phyloP scores from a whole-genome alignment of 2,113 vertebrate genomes.

The Edolisoma coerulescens region DNA sequence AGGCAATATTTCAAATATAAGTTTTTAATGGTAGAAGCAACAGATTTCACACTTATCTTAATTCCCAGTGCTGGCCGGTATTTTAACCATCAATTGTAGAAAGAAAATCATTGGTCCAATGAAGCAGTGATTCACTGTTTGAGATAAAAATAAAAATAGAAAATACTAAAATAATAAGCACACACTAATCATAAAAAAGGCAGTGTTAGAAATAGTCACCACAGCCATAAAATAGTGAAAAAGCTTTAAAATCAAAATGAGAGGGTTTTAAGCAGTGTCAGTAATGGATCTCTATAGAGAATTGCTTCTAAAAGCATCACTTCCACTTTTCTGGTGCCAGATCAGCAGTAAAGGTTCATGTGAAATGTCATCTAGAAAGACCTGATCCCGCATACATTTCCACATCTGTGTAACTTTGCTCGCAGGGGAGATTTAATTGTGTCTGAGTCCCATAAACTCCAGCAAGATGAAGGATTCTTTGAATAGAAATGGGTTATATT shows the following conservation, averaged over 20 bases:
- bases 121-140: not conserved
- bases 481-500: slow-evolving; percentile 19
- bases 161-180: slow-evolving; percentile 6
- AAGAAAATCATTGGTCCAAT: not conserved
- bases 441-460: not conserved
- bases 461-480: not conserved
- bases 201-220: slow-evolving; percentile 24
- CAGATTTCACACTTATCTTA: not conserved
- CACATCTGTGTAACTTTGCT: slow-evolving; percentile 12
- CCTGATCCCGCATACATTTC: slow-evolving; percentile 38
- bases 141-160: slow-evolving; percentile 25
- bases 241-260: slow-evolving; percentile 36
- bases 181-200: not conserved
- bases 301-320: slow-evolving; percentile 54
- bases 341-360: slow-evolving; percentile 31
- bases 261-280: slow-evolving; percentile 17
- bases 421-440: slow-evolving; percentile 23
- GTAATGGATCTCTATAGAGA: slow-evolving; percentile 29
- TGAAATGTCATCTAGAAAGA: slow-evolving; percentile 39
- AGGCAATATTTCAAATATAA: slow-evolving; percentile 10
- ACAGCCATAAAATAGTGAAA: slow-evolving; percentile 11
- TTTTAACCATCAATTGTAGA: not conserved
- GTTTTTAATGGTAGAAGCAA: not conserved
- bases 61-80: not conserved
- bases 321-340: slow-evolving; percentile 45